Evolutionary conservation across 1,140 invertebrate species (phyloP).

Genomic region (Metopolophium dirhodum): DNA sequence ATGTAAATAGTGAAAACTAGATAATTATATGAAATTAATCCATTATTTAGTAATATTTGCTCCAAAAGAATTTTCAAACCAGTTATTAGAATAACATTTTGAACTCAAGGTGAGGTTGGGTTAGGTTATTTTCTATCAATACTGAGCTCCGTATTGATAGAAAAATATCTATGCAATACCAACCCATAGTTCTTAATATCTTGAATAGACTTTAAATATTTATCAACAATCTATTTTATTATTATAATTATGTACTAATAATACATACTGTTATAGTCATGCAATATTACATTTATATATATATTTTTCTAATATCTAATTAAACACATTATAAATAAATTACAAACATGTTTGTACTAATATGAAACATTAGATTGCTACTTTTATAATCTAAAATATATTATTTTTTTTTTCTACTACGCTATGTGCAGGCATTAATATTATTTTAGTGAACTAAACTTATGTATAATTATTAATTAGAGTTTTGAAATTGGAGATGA

Average conservation of each 20-base stretch:
- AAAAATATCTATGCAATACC: not conserved
- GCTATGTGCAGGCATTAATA: not conserved
- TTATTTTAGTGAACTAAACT: slow-evolving; percentile 2
- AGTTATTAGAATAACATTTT: not conserved
- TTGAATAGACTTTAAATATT: slow-evolving; percentile 32
- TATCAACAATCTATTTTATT: not conserved
- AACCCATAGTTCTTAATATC: not conserved
- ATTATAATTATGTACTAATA: slow-evolving; percentile 27
- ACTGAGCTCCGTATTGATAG: not conserved
- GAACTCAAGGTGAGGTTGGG: not conserved
- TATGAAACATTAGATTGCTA: slow-evolving; percentile 16
- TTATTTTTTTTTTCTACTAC: not conserved
- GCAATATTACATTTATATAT: slow-evolving; percentile 48
- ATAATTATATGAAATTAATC: slow-evolving; percentile 16
- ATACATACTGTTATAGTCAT: not conserved
- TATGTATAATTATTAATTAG: not conserved
- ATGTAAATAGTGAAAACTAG: slow-evolving; percentile 30
- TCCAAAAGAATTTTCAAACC: not conserved
- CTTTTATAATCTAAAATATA: slow-evolving; percentile 25
- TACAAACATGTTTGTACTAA: slow-evolving; percentile 45
- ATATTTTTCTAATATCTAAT: slow-evolving; percentile 35
- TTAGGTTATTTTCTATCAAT: too few relatives aligned
- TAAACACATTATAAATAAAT: not conserved
- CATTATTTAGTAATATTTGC: not conserved
- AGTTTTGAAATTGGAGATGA: not conserved